These are phyloP conservation scores for Daubentonia madagascariensis DNA, from an alignment of 2,113 vertebrate genomes.

Conservation along the genomic window DNA sequence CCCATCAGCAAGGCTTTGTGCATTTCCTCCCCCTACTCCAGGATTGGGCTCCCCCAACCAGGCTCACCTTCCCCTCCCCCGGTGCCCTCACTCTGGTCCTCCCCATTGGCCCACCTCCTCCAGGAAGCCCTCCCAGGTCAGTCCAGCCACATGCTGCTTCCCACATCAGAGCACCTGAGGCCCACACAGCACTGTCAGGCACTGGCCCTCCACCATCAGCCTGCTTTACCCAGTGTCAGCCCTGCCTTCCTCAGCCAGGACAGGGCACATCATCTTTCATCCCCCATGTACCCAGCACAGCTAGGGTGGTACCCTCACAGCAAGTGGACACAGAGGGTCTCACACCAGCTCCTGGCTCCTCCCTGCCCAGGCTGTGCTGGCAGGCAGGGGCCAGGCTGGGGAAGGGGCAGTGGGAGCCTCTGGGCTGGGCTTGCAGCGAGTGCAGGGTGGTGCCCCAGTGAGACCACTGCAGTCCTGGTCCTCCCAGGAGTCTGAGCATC, in stretches of 20 bases:
- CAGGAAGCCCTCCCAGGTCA: background rate
- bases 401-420: background rate
- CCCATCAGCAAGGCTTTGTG: background rate
- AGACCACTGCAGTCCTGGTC: background rate
- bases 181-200: background rate
- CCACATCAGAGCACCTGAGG: background rate
- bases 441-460: background rate
- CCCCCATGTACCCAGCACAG: background rate
- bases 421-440: accelerated
- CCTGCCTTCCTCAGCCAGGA: background rate
- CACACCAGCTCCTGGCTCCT: background rate
- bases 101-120: background rate
- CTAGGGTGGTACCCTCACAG: background rate
- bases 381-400: background rate
- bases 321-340: background rate
- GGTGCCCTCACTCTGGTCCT: background rate
- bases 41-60: background rate
- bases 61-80: background rate
- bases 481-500: background rate
- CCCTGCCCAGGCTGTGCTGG: background rate
- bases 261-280: background rate
- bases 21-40: background rate
- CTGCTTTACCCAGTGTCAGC: background rate
- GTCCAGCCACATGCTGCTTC: background rate
- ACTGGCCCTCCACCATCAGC: background rate